A percentile compares a stretch with the other conserved stretches of the same genome.
phyloP scores from a whole-genome alignment of 2,797 vertebrate species.

The Tangara arthus region DNA sequence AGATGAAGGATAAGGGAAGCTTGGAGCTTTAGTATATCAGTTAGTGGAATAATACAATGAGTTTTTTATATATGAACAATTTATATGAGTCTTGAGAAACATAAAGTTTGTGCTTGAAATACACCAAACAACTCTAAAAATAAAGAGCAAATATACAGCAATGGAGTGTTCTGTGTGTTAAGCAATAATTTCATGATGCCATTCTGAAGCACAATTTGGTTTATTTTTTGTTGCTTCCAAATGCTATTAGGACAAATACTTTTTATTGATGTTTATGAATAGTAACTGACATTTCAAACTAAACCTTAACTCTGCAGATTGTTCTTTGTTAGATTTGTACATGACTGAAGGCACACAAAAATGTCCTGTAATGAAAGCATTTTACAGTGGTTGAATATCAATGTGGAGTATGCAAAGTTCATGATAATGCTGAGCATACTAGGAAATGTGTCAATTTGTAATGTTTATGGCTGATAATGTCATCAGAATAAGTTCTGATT shows the following conservation, averaged over 20 bases:
- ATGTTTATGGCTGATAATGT: neutral
- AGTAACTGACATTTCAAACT: constrained; percentile 18
- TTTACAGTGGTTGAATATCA: neutral
- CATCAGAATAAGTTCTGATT: neutral
- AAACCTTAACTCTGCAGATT: neutral
- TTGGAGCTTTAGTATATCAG: neutral
- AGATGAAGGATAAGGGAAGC: neutral
- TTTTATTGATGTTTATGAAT: constrained; percentile 1
- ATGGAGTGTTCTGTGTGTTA: neutral
- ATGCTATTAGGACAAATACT: neutral
- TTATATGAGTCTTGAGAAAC: neutral
- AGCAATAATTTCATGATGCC: neutral
- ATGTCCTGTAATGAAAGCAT: neutral
- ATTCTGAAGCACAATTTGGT: neutral
- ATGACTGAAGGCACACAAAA: constrained; percentile 1
- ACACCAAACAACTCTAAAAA: neutral
- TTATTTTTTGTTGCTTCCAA: neutral
- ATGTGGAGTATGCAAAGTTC: neutral
- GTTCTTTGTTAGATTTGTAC: neutral
- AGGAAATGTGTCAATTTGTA: neutral
- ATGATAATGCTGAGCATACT: neutral
- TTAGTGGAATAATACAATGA: neutral
- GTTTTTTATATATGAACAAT: neutral
- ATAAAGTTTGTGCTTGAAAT: neutral
- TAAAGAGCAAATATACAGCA: neutral